phyloP scores from a whole-genome alignment of 2,888 invertebrate genomes.

The Artemia sinica region DNA sequence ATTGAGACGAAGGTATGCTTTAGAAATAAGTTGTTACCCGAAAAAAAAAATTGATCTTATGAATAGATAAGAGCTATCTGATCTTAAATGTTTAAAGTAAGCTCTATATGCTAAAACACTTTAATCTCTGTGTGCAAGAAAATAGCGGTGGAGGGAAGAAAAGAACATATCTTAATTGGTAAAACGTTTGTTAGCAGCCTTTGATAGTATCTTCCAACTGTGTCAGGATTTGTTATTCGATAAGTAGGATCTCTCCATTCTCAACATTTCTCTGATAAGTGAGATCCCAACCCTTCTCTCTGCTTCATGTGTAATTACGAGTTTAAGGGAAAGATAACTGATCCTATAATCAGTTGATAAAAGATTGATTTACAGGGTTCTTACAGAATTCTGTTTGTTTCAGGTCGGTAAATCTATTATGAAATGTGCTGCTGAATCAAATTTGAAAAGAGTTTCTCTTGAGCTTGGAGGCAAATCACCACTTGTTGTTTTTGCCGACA shows the following conservation, averaged over 20 bases:
- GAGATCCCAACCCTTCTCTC: neutral
- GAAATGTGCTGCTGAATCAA: conserved; percentile 51
- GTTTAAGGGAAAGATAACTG: neutral
- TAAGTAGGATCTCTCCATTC: neutral
- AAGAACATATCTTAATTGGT: too few relatives aligned
- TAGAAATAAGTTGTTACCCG: too few relatives aligned
- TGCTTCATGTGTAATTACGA: neutral
- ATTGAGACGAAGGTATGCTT: too few relatives aligned
- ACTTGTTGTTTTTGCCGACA: conserved; percentile 64
- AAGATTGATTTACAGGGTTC: too few relatives aligned
- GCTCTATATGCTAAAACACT: too few relatives aligned
- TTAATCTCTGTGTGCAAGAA: too few relatives aligned
- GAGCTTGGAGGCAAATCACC: conserved; percentile 84
- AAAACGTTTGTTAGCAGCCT: too few relatives aligned
- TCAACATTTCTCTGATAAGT: neutral
- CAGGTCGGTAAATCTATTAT: conserved; percentile 37
- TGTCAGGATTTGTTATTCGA: neutral
- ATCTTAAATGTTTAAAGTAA: too few relatives aligned
- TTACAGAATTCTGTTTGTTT: conserved; percentile 20
- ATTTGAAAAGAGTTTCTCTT: conserved; percentile 61
- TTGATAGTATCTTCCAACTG: neutral
- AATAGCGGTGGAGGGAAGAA: too few relatives aligned
- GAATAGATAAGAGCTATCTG: too few relatives aligned
- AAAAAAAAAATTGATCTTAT: too few relatives aligned
- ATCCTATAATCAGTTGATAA: too few relatives aligned